A percentile compares a stretch with the other conserved stretches of the same genome.
Conservation (phyloP, 2,797 vertebrate genomes). For the Strix occidentalis region DNA sequence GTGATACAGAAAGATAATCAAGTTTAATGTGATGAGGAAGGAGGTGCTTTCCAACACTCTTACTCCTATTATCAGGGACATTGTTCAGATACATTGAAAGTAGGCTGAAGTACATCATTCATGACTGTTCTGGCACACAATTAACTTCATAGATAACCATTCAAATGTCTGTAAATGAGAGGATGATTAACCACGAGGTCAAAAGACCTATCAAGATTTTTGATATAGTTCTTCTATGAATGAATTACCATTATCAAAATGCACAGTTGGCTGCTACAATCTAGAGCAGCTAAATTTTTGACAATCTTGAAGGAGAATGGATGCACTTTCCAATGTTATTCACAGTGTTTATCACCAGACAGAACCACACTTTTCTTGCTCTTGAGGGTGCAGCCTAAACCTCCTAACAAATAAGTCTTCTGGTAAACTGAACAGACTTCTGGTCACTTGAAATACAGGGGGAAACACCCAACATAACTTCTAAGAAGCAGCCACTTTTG, state of each 20-base stretch:
- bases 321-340: neutral
- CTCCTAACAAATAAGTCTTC: neutral
- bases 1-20: neutral
- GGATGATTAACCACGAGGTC: neutral
- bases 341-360: neutral
- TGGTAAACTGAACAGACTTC: neutral
- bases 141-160: neutral
- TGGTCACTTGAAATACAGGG: neutral
- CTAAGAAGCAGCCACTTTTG: neutral
- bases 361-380: neutral
- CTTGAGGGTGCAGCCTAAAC: neutral
- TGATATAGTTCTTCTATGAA: neutral
- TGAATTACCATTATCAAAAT: neutral
- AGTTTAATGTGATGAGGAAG: neutral
- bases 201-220: neutral
- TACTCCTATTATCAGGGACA: neutral
- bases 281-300: neutral
- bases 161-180: neutral
- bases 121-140: neutral
- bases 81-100: neutral
- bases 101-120: neutral
- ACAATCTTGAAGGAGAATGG: neutral
- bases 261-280: neutral
- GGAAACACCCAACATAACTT: neutral
- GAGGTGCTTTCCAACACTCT: neutral